Percentiles rank a stretch among this genome's conserved stretches.
These are phyloP conservation scores for Epinephelus cyanopodus DNA, from an alignment of 2,113 vertebrate species.

Conservation along the genomic window DNA sequence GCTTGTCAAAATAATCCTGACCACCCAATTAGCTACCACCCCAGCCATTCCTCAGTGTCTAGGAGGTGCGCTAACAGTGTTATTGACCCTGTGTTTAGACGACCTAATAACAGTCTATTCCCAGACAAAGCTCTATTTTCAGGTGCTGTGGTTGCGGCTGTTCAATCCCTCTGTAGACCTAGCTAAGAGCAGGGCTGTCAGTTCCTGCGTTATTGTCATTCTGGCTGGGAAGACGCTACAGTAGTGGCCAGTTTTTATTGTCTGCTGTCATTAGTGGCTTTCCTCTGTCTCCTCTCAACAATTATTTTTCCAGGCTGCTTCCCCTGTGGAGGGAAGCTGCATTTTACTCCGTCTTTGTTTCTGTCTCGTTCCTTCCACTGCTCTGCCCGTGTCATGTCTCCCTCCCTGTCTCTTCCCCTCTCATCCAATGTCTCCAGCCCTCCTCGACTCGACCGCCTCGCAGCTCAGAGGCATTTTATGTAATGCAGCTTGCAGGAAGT, in stretches of 20 bases:
- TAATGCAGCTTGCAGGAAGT: conserved; percentile 51
- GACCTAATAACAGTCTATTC: conserved; percentile 72
- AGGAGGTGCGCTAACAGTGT: conserved; percentile 31
- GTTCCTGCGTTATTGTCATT: conserved; percentile 65
- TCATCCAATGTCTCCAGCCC: conserved; percentile 39
- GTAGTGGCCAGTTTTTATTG: conserved; percentile 69
- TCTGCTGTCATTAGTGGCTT: conserved; percentile 83
- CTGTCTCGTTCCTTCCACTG: conserved; percentile 47
- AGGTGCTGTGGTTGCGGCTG: conserved; percentile 66
- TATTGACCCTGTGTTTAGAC: conserved; percentile 63
- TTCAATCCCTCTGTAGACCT: conserved; percentile 49
- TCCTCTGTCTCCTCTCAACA: conserved; percentile 73
- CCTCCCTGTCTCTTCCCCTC: conserved; percentile 48
- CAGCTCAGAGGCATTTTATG: conserved; percentile 49
- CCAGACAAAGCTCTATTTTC: conserved; percentile 76
- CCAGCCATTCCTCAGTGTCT: conserved; percentile 19
- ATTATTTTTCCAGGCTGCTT: conserved; percentile 76
- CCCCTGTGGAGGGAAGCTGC: conserved; percentile 55
- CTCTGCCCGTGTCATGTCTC: conserved; percentile 47
- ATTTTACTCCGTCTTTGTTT: conserved; percentile 61
- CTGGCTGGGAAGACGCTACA: conserved; percentile 62
- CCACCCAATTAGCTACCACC: conserved; percentile 64
- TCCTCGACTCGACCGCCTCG: conserved; percentile 33
- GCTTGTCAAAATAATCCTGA: conserved; percentile 62
- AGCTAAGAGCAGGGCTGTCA: conserved; percentile 21